Evolutionary conservation across 2,113 vertebrate genomes (phyloP), one percentile per base, ranked within the genome.

Genomic region (Aegypius monachus): DNA sequence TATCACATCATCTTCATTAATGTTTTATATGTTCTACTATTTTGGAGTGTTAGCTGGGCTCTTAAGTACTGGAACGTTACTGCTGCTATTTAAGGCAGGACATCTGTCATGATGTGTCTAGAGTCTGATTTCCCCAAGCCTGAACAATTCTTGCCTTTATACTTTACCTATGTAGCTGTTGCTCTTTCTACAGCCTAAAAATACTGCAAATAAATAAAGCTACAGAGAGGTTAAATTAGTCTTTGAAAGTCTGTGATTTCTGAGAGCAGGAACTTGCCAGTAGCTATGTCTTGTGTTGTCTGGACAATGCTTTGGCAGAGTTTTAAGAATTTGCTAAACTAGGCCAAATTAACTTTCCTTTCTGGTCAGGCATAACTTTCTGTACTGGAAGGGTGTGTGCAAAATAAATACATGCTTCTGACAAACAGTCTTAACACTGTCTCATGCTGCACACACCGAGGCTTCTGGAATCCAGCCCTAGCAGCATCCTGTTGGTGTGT

Each of bases 41-140:
- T 94, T 91, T 94, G 74, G 90, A 82, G 29, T 53, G 75, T 78
- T 93, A 90, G 43, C 78, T 70, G 86, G 70, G 56, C 82, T 96
- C 81, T 91, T 36, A 85, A 95, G 56, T 85, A 61, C 61, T 91
- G 83, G 83, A 97, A 94, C 38, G 5, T 82, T 87, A 56, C 40
- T 82, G 93, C 52, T 93, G 88, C 94, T 97, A 95, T 97, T 97
- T 97, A 89, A 82, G 89, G 93, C 91, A 91, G 89, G 89, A 91
- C 95, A 96, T 96, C 94, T 96, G 95, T 96, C 91, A 82, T 84
- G 48, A 34, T 90, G 79, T 89, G 84, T 96, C 94, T 89, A 79
- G 94, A 91, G 95, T 96, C 86, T 94, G 81, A 79, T 95, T 95
- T 97, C 95, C 71, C 66, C 74, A 85, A 85, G 94, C 83, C 96